Evolutionary conservation across 1,140 invertebrate species (phyloP).

Genomic region (Scaptomyza montana): DNA sequence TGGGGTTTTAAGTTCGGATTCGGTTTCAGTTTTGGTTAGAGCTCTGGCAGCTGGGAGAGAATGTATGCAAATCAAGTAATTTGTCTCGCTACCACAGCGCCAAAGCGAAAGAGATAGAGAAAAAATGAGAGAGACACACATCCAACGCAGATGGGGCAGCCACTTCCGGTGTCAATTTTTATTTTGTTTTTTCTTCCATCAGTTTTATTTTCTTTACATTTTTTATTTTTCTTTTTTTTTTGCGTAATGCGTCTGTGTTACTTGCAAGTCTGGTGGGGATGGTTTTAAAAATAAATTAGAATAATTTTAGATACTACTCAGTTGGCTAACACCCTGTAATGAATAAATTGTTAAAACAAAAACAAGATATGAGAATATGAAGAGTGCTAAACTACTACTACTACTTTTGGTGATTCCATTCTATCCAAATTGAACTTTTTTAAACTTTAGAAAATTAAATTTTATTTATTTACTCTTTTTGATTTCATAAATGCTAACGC

Average conservation of each 20-base stretch:
- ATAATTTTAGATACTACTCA: neutral
- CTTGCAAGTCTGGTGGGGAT: constrained; percentile 63
- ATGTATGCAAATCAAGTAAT: constrained; percentile 80
- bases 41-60: constrained; percentile 29
- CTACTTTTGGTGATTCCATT: too few relatives aligned
- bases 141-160: constrained; percentile 66
- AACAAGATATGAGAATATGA: too few relatives aligned
- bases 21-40: neutral
- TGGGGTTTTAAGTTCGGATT: constrained; percentile 5
- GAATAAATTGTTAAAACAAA: neutral
- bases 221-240: constrained; percentile 6
- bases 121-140: neutral
- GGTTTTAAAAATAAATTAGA: constrained; percentile 73
- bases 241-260: constrained; percentile 22
- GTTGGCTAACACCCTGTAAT: constrained; percentile 2
- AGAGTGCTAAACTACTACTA: too few relatives aligned
- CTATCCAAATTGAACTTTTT: too few relatives aligned
- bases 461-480: too few relatives aligned
- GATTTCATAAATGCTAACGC: neutral
- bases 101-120: neutral
- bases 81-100: constrained; percentile 62
- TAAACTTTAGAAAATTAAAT: too few relatives aligned
- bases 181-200: constrained; percentile 29
- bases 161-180: constrained; percentile 78
- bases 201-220: constrained; percentile 2